phyloP scores from a whole-genome alignment of 2,113 vertebrate genomes.

The Daphoenositta chrysoptera region DNA sequence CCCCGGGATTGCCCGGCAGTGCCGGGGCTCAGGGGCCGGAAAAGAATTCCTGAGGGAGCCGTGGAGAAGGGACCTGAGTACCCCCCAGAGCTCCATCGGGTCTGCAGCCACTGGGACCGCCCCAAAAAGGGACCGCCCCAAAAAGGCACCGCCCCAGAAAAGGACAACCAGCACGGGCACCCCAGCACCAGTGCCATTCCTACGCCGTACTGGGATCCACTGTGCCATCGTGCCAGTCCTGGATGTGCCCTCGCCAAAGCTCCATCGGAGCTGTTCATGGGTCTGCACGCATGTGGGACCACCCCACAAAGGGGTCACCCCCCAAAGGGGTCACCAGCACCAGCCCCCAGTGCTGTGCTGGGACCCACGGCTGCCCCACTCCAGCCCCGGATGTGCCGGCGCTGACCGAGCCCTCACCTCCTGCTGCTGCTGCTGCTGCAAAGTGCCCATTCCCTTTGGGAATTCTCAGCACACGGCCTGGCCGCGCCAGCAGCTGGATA shows the following conservation, averaged over 20 bases:
- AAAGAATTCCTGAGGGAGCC: background rate
- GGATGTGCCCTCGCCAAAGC: background rate
- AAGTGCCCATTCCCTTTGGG: background rate
- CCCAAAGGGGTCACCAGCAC: too few relatives aligned
- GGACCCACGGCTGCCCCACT: fast-evolving
- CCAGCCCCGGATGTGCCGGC: fast-evolving
- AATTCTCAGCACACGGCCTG: background rate
- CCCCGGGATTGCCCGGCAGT: fast-evolving
- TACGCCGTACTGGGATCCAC: fast-evolving
- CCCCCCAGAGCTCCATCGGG: fast-evolving
- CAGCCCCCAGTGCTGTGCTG: fast-evolving
- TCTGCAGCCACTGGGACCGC: background rate
- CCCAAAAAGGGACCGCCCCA: background rate
- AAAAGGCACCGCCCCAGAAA: background rate
- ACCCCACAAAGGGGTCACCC: background rate
- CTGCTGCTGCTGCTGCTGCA: background rate
- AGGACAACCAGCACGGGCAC: background rate
- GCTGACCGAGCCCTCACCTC: background rate
- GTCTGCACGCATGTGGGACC: background rate
- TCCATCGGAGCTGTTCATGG: background rate
- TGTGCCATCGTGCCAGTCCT: background rate
- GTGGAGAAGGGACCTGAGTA: fast-evolving
- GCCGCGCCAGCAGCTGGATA: conserved; percentile 30
- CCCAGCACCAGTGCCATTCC: background rate
- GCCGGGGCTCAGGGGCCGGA: background rate